Percentiles rank a stretch among this genome's conserved stretches.
Evolutionary conservation across 2,797 vertebrate species (phyloP).

Genomic region (Hafferia zeledoni): DNA sequence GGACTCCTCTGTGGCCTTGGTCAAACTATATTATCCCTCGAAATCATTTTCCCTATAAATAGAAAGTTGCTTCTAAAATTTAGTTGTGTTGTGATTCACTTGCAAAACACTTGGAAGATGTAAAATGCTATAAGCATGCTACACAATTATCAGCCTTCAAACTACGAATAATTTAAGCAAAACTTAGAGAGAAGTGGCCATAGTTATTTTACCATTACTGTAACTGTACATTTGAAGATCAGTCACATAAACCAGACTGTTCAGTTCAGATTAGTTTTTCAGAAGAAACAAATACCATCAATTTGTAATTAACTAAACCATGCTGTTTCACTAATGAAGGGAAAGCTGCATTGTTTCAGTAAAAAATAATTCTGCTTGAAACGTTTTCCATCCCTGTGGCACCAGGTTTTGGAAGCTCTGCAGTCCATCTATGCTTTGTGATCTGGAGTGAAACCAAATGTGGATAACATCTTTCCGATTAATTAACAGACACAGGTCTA

Average conservation of each 20-base stretch:
- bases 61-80: conserved; percentile 40
- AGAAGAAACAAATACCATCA: background rate
- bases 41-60: conserved; percentile 7
- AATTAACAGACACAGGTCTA: background rate
- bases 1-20: conserved; percentile 69
- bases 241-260: background rate
- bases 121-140: background rate
- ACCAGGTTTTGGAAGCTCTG: background rate
- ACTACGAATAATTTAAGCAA: background rate
- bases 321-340: background rate
- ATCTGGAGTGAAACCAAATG: background rate
- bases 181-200: background rate
- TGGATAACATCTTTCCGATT: background rate
- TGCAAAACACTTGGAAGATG: conserved; percentile 47
- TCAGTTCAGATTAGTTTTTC: background rate
- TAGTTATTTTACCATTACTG: background rate
- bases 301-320: background rate
- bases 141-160: background rate
- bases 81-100: conserved; percentile 50
- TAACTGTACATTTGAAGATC: background rate
- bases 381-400: background rate
- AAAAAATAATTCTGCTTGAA: background rate
- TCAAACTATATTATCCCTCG: conserved; percentile 11
- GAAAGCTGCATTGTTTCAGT: background rate
- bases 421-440: background rate